Evolutionary conservation across 2,888 invertebrate genomes (phyloP), one percentile per base, ranked within the genome.

Genomic region (Athalia rosae): DNA sequence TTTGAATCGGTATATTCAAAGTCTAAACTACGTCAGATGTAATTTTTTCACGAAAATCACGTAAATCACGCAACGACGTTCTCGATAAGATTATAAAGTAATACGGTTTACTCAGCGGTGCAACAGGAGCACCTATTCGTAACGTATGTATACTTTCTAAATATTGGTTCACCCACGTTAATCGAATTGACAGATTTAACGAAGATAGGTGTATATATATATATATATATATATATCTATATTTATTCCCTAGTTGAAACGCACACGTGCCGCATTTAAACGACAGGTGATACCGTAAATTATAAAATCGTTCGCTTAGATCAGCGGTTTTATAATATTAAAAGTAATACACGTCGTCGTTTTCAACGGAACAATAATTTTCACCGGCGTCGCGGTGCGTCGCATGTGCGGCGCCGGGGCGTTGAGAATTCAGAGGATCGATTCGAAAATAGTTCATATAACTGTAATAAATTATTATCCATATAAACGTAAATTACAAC

Each of bases 101-200:
- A 67, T 67, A 15, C 63, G 67, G 13, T 45, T 9, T 45, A 64
- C 47, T 47, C 5, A 45, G 64, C 28, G 28, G 28, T 28, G 28
- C 28, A 28, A 28, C 41, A 61, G 15, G 67, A 67, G 67, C 50
- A 67, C 67, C 67, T 28, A 28, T 67, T 53, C 53, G 15, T 67
- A 45, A 71, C 71, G 13, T n/a, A 58, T 45, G 45, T 58, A 50
- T 56, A 71, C 71, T 71, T 71, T 71, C 71, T 71, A 71, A 71
- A 71, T 71, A 71, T 71, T 71, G 58, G 71, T 58, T 71, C 71
- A 71, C 71, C 71, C 58, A 58, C 71, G 71, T 58, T 71, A 71
- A 71, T 71, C 71, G 71, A 43, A 71, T 71, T 71, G 71, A 71
- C 71, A 56, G 71, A 71, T 71, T 28, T 71, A 71, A 71, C 71